Conservation (phyloP, 2,113 vertebrate genomes). For the Channa maculata region DNA sequence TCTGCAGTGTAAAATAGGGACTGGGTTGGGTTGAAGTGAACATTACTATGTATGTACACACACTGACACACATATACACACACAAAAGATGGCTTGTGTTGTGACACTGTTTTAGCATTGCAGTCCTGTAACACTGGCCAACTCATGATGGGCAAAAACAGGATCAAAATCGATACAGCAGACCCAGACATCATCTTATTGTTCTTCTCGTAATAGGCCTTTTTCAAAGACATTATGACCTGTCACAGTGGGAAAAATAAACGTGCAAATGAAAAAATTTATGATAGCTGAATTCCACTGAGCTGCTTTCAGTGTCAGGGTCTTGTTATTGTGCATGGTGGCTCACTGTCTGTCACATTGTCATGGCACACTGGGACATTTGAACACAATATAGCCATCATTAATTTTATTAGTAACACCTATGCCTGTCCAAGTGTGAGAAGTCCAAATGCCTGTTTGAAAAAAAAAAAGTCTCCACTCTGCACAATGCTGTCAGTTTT, state of each 20-base stretch:
- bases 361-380: not conserved
- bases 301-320: not conserved
- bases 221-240: not conserved
- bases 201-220: not conserved
- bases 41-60: not conserved
- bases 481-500: no score
- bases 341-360: conserved; percentile 5
- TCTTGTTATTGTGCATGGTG: not conserved
- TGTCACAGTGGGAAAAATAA: no score
- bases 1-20: not conserved
- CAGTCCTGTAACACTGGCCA: not conserved
- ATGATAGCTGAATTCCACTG: not conserved
- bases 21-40: not conserved
- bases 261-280: not conserved
- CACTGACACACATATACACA: not conserved
- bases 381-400: conserved; percentile 6
- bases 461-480: not conserved
- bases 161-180: not conserved
- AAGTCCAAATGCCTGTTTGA: conserved; percentile 8
- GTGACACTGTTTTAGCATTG: not conserved
- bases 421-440: conserved; percentile 4
- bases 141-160: no score
- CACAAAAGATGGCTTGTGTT: not conserved
- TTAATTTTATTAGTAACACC: conserved; percentile 17
- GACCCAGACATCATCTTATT: not conserved